Conservation (phyloP, 2,113 vertebrate genomes). For the Neotragus moschatus region DNA sequence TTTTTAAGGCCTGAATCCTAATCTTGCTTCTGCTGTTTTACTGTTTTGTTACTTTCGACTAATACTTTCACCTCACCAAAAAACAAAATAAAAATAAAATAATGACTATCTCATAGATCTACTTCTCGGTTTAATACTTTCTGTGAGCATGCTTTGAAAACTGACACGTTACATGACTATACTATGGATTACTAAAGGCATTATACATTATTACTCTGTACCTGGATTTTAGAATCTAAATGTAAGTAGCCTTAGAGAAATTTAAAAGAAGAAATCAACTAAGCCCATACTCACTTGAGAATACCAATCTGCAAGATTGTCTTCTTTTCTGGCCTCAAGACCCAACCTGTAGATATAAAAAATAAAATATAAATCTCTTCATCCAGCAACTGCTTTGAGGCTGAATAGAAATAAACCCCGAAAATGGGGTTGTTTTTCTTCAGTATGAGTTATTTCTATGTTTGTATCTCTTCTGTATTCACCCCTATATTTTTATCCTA, state of each 20-base stretch:
- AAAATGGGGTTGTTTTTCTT: neutral
- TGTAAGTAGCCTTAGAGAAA: neutral
- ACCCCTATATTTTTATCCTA: neutral
- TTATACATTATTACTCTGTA: neutral
- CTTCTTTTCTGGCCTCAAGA: slow-evolving; percentile 96
- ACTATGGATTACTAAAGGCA: neutral
- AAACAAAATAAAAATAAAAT: neutral
- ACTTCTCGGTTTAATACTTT: neutral
- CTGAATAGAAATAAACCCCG: neutral
- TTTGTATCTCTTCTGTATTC: neutral
- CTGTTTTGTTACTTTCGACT: neutral
- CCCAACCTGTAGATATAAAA: slow-evolving; percentile 84
- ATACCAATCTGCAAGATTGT: slow-evolving; percentile 97
- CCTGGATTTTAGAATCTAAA: neutral
- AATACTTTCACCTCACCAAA: neutral
- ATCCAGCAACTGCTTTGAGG: neutral
- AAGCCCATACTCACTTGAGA: slow-evolving; percentile 87
- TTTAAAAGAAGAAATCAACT: slow-evolving; percentile 28
- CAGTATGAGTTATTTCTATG: neutral
- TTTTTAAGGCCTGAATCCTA: neutral
- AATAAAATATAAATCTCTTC: slow-evolving; percentile 29
- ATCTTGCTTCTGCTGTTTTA: neutral
- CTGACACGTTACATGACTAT: neutral
- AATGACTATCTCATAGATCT: neutral
- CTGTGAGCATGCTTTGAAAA: neutral